These are phyloP conservation scores for Andrena praecox DNA, from an alignment of 2,888 invertebrate genomes.

Conservation along the genomic window DNA sequence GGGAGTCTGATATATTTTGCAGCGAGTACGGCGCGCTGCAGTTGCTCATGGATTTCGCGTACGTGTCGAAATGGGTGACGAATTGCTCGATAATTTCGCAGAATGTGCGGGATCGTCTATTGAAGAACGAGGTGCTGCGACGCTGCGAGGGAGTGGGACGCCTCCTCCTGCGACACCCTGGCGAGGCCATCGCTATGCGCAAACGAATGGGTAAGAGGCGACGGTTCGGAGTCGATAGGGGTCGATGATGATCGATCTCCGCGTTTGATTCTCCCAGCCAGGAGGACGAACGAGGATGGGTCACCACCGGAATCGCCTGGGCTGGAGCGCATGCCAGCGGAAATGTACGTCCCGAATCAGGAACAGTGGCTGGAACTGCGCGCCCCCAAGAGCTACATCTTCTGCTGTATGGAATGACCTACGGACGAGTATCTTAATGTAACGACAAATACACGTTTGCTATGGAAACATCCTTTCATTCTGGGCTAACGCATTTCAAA, in stretches of 20 bases:
- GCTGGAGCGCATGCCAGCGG: slow-evolving; percentile 91
- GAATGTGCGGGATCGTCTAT: slow-evolving; percentile 84
- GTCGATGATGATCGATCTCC: neutral
- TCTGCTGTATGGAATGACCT: slow-evolving; percentile 76
- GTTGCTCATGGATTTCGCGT: slow-evolving; percentile 92
- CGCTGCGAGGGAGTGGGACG: slow-evolving; percentile 95
- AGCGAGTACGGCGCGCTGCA: slow-evolving; percentile 92
- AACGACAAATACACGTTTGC: neutral
- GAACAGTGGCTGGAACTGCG: slow-evolving; percentile 94
- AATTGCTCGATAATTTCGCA: slow-evolving; percentile 87
- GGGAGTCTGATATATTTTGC: slow-evolving; percentile 17
- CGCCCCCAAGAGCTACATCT: slow-evolving; percentile 85
- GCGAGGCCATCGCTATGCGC: slow-evolving; percentile 92
- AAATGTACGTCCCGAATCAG: slow-evolving; percentile 97
- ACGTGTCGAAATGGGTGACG: slow-evolving; percentile 91
- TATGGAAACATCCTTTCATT: neutral
- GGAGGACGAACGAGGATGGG: slow-evolving; percentile 74
- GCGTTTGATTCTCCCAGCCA: slow-evolving; percentile 67
- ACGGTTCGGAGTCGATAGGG: neutral
- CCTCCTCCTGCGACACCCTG: slow-evolving; percentile 91
- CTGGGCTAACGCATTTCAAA: too few relatives aligned
- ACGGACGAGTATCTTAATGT: neutral
- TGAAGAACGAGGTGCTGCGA: slow-evolving; percentile 86
- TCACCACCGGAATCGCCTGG: slow-evolving; percentile 84
- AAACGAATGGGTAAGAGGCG: slow-evolving; percentile 72